Evolutionary conservation across 2,888 invertebrate species (phyloP).

Genomic region (Orchestes rusci): DNA sequence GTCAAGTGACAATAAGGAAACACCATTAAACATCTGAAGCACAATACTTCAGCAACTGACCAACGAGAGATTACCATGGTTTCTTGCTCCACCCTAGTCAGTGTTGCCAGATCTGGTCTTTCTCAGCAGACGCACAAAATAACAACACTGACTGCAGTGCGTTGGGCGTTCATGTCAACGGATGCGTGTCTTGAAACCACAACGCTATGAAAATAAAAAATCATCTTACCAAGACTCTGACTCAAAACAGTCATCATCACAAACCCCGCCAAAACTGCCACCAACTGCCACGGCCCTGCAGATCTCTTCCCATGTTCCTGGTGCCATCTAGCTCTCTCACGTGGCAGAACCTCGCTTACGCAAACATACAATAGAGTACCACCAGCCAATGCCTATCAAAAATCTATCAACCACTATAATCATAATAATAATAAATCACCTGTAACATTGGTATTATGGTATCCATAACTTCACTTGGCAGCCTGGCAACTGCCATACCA

Average conservation of each 20-base stretch:
- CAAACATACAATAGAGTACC: conserved; percentile 73
- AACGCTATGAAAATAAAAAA: too few species aligned
- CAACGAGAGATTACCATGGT: too few species aligned
- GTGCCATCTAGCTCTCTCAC: conserved; percentile 70
- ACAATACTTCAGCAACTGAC: too few species aligned
- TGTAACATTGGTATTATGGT: conserved; percentile 55
- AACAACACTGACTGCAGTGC: too few species aligned
- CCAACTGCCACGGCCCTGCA: conserved; percentile 59
- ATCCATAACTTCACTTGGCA: conserved; percentile 46
- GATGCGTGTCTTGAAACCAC: too few species aligned
- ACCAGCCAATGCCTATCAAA: conserved; percentile 60
- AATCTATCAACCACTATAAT: neutral
- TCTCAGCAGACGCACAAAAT: too few species aligned
- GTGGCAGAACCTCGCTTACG: conserved; percentile 67
- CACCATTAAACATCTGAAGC: too few species aligned
- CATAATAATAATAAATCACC: conserved; percentile 39
- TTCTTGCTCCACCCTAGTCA: too few species aligned
- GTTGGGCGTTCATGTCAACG: too few species aligned
- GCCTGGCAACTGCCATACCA: conserved; percentile 54
- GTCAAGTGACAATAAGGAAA: too few species aligned
- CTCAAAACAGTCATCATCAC: conserved; percentile 56
- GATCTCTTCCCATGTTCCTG: conserved; percentile 45
- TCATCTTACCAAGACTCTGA: conserved; percentile 51
- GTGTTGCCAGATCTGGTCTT: too few species aligned
- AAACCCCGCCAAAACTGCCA: conserved; percentile 56